Base-by-base conservation (phyloP, 1,140 invertebrate species). In the Drosophila nigrodunni region DNA sequence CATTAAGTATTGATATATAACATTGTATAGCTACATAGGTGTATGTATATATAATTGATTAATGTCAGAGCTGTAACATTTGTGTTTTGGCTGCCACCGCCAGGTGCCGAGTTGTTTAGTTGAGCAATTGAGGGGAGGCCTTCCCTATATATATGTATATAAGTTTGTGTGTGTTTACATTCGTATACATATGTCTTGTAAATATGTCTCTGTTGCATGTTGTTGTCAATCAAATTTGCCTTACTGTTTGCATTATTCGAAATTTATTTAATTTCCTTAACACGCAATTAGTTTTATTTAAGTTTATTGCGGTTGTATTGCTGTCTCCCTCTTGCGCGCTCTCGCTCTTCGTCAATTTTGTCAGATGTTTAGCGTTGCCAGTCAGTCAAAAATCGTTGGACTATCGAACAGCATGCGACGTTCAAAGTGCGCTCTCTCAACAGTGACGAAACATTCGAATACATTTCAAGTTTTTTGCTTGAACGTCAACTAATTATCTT, bases 241-340 rank as follows among this genome's bases (percentile, higher is more conserved):
- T 87, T 90, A 86, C 82, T 89, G 86, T 86, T 90, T 82, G 86
- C 78, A 82, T 82, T 86, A 87, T 87, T 77, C 76, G 78, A 90
- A 86, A 90, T 90, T 90, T 90, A 90, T 90, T 90, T 90, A 90
- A 90, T 90, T 90, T 90, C 72, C 73, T 65, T 82, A 90, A 90
- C 85, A 89, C 85, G 85, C 85, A 90, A 90, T 90, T 90, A 90
- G 82, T 90, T 90, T 90, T 90, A 82, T 90, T 90, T 87, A 90
- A 90, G 78, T 90, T 90, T 86, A 86, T 90, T 90, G 86, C 86
- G 86, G 86, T 90, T 90, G 79, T 82, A 76, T 64, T 44, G 74
- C 64, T 58, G 52, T 80, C 79, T 74, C 77, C 30, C 60, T 81
- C 68, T 61, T 11, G 18, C 62, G 35, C 68, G n/a, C 5, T 35